These are phyloP conservation scores for Brachionus rotundiformis DNA, from an alignment of 1,140 invertebrate genomes.

Conservation along the genomic window DNA sequence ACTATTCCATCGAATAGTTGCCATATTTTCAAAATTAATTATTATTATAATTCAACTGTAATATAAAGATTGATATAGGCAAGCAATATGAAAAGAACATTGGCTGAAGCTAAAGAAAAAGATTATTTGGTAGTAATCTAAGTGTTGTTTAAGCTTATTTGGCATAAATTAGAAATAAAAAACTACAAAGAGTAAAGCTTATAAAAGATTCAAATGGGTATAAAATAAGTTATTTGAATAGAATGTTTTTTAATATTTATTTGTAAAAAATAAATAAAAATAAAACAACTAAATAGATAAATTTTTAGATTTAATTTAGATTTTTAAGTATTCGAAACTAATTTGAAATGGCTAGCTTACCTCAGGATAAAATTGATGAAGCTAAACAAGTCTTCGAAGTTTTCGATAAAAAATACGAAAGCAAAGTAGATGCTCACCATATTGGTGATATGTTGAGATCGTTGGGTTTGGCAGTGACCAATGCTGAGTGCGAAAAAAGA, in stretches of 20 bases:
- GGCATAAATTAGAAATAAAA: conserved; percentile 13
- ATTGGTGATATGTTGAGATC: conserved; percentile 52
- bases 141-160: conserved; percentile 27
- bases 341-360: conserved; percentile 40
- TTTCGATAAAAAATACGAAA: conserved; percentile 53
- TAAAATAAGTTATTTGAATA: conserved; percentile 35
- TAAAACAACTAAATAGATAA: conserved; percentile 5
- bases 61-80: not conserved
- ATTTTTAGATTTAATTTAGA: not conserved
- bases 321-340: too few species aligned
- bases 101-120: not conserved
- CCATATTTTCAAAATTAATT: conserved; percentile 40
- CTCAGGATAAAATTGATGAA: conserved; percentile 48
- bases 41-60: conserved; percentile 35
- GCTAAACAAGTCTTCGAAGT: conserved; percentile 52
- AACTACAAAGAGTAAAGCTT: not conserved
- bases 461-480: conserved; percentile 27
- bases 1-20: not conserved
- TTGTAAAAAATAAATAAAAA: not conserved
- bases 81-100: not conserved
- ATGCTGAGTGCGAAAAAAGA: conserved; percentile 47
- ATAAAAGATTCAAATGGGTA: not conserved
- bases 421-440: conserved; percentile 48
- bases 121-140: not conserved
- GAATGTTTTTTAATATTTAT: conserved; percentile 24